These are phyloP conservation scores for Xenentodon cancila DNA, from an alignment of 2,797 vertebrate species.

Conservation along the genomic window DNA sequence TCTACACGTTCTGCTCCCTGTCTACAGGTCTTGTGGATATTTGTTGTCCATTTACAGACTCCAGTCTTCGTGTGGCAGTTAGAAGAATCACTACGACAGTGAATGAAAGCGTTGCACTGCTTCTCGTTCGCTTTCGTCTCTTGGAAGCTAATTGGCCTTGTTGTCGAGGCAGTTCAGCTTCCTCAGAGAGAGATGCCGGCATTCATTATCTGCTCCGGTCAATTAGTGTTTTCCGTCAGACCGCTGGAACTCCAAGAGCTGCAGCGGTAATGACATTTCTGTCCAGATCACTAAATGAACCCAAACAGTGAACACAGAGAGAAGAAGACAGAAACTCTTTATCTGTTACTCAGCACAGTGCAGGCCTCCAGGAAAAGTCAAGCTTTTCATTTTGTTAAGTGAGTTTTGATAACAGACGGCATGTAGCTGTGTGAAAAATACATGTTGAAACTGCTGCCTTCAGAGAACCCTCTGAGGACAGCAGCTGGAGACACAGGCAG, in stretches of 20 bases:
- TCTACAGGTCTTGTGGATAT: too few relatives aligned
- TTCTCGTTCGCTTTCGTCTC: background rate
- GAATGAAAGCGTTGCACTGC: too few relatives aligned
- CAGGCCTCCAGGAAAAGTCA: too few relatives aligned
- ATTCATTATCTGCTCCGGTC: conserved; percentile 32
- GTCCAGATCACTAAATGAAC: background rate
- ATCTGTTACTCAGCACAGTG: too few relatives aligned
- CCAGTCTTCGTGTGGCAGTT: background rate
- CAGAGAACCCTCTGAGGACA: background rate
- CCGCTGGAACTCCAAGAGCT: conserved; percentile 9
- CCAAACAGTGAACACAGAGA: background rate
- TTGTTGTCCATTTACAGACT: too few relatives aligned
- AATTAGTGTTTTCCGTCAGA: conserved; percentile 15
- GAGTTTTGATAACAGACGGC: too few relatives aligned
- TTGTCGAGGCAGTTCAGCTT: conserved; percentile 10
- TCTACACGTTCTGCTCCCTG: too few relatives aligned
- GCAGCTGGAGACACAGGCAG: too few relatives aligned
- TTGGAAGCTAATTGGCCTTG: conserved; percentile 12
- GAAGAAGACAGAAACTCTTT: too few relatives aligned
- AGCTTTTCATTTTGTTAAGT: too few relatives aligned
- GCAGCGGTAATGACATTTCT: conserved; percentile 7
- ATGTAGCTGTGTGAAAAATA: too few relatives aligned
- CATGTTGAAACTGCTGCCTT: background rate
- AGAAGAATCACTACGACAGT: too few relatives aligned
- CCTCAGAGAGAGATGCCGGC: conserved; percentile 18